Conservation (phyloP, 2,797 vertebrate species). For the Brotula barbata region DNA sequence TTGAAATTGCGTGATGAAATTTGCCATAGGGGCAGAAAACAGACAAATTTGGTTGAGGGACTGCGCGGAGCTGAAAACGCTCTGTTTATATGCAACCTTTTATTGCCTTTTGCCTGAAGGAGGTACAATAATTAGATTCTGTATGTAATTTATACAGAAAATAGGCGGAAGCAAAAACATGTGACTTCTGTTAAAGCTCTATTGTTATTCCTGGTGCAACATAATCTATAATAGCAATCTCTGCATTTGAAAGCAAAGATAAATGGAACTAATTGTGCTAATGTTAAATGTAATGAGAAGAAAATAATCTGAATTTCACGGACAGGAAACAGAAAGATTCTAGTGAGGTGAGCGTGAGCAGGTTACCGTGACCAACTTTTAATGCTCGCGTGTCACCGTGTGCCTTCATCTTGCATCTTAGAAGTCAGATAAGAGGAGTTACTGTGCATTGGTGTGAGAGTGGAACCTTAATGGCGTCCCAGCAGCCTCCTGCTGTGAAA, state of each 20-base stretch:
- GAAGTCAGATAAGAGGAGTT: conserved; percentile 1
- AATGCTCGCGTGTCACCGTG: not conserved
- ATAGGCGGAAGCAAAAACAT: conserved; percentile 2
- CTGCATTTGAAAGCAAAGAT: not conserved
- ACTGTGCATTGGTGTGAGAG: conserved; percentile 5
- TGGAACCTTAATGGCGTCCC: conserved; percentile 5
- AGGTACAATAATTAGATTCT: conserved; percentile 5
- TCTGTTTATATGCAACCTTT: conserved; percentile 16
- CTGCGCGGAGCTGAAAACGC: not conserved
- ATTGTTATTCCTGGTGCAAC: conserved; percentile 8
- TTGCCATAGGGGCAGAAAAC: not conserved
- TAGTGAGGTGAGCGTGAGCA: not conserved
- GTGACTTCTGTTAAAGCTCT: not conserved
- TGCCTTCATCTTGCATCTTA: not conserved
- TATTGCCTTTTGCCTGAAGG: conserved; percentile 9
- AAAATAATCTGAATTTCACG: not conserved
- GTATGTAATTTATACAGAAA: conserved; percentile 11
- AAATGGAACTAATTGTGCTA: not conserved
- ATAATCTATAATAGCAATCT: not conserved
- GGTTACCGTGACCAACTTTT: not conserved
- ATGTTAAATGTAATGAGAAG: not conserved
- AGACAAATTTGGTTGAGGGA: conserved; percentile 7
- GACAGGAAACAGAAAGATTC: not conserved
- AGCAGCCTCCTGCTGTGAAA: conserved; percentile 34
- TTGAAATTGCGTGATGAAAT: too few relatives aligned